Evolutionary conservation across 2,797 vertebrate species (phyloP).

Genomic region (Falco cherrug): DNA sequence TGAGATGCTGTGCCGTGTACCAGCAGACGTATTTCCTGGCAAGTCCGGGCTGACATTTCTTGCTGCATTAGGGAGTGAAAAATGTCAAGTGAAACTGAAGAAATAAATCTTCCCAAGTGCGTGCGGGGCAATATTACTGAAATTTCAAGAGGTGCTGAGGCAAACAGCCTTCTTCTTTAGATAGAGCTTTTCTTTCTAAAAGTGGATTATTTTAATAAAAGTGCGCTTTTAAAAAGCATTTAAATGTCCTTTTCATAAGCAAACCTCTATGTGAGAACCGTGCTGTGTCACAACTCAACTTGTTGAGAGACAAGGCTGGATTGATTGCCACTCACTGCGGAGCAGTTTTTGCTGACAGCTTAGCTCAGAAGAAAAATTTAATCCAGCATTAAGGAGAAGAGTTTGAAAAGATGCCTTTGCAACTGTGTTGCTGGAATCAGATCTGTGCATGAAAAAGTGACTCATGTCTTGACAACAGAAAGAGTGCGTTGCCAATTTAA

Average conservation of each 20-base stretch:
- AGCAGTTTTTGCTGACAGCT: conserved; percentile 54
- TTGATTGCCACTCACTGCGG: conserved; percentile 43
- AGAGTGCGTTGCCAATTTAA: not conserved
- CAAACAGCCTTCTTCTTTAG: conserved; percentile 18
- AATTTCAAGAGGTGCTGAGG: conserved; percentile 43
- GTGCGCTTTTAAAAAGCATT: not conserved
- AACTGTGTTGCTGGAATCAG: not conserved
- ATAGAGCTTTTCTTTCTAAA: not conserved
- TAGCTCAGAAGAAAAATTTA: conserved; percentile 3
- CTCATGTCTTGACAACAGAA: conserved; percentile 21
- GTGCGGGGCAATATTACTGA: not conserved
- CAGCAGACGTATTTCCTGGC: not conserved
- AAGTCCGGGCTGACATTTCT: not conserved
- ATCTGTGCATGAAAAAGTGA: not conserved
- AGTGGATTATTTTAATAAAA: conserved; percentile 33
- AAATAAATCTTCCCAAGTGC: not conserved
- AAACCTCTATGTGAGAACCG: not conserved
- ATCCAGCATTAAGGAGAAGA: not conserved
- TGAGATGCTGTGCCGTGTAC: not conserved
- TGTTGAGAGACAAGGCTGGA: conserved; percentile 55
- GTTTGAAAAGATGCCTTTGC: conserved; percentile 38
- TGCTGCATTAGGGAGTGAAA: not conserved
- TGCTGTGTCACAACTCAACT: conserved; percentile 38
- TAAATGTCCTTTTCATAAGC: conserved; percentile 22
- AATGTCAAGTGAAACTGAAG: conserved; percentile 17